Conservation (phyloP, 1,140 invertebrate species). For the Ceratina calcarata region DNA sequence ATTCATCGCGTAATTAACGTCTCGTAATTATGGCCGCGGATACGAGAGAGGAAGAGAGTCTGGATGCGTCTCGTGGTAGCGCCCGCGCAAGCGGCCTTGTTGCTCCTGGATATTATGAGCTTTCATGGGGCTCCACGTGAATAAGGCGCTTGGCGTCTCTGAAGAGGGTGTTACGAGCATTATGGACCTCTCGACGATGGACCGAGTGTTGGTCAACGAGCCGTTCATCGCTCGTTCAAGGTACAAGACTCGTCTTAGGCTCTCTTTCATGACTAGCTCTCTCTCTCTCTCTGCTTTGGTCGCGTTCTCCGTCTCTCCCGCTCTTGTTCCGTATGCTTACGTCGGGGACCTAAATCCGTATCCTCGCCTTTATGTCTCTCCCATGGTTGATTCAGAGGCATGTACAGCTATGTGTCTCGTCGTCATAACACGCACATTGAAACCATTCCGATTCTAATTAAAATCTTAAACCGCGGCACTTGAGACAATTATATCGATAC, state of each 20-base stretch:
- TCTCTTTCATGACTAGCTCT: constrained; percentile 45
- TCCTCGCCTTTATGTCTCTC: constrained; percentile 20
- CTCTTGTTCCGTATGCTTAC: neutral
- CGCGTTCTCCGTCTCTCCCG: neutral
- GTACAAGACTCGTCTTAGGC: constrained; percentile 51
- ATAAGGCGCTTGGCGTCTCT: constrained; percentile 65
- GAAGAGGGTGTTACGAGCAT: constrained; percentile 65
- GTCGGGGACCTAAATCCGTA: constrained; percentile 31
- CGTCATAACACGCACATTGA: neutral
- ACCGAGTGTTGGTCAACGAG: constrained; percentile 58
- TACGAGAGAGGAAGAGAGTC: constrained; percentile 28
- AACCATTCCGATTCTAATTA: neutral
- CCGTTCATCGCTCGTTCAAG: constrained; percentile 59
- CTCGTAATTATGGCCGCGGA: constrained; percentile 67
- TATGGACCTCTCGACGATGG: constrained; percentile 62
- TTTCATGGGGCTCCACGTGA: constrained; percentile 64
- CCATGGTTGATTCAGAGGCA: constrained; percentile 5
- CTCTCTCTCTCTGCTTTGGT: neutral
- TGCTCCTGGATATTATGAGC: constrained; percentile 65
- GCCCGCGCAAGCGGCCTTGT: constrained; percentile 45
- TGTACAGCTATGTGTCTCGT: neutral
- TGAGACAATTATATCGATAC: no score
- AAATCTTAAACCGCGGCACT: no score
- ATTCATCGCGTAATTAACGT: constrained; percentile 74
- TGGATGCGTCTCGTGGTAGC: constrained; percentile 41